Conservation (phyloP, 2,113 vertebrate genomes). For the Ploceus nigricollis region DNA sequence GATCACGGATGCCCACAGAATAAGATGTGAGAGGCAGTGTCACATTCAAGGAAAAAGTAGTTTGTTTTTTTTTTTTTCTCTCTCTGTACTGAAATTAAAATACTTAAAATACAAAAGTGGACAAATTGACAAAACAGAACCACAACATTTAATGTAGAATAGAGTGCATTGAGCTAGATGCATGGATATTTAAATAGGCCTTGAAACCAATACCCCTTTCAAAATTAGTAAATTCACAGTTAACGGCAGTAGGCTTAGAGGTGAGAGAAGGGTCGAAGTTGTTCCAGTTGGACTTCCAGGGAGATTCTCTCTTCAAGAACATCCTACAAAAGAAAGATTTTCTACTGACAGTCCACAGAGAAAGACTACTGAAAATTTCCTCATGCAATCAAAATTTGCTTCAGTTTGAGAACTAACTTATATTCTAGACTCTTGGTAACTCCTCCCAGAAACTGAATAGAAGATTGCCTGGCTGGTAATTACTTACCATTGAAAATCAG, state of each 20-base stretch:
- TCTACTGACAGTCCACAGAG: neutral
- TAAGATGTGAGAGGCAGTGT: slow-evolving; percentile 25
- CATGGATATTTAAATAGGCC: slow-evolving; percentile 78
- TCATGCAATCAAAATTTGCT: neutral
- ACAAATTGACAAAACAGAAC: slow-evolving; percentile 75
- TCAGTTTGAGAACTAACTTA: neutral
- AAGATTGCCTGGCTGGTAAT: neutral
- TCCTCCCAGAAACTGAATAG: neutral
- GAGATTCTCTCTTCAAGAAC: slow-evolving; percentile 98
- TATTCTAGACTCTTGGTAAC: neutral
- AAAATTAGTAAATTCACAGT: slow-evolving; percentile 78
- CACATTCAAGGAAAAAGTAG: slow-evolving; percentile 64
- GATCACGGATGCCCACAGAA: neutral
- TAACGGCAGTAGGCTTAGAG: slow-evolving; percentile 84
- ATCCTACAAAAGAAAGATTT: slow-evolving; percentile 80
- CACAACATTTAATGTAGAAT: slow-evolving; percentile 74
- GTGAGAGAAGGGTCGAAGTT: slow-evolving; percentile 98
- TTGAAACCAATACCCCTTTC: slow-evolving; percentile 73
- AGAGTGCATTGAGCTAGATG: slow-evolving; percentile 75
- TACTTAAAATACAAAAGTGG: slow-evolving; percentile 79
- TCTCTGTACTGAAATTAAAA: slow-evolving; percentile 78
- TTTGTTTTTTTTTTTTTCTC: neutral
- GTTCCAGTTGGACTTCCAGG: slow-evolving; percentile 98
- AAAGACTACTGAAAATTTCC: neutral
- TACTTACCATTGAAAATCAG: neutral